These are phyloP conservation scores for Seriola rivoliana DNA, from an alignment of 2,113 vertebrate species.

Conservation along the genomic window DNA sequence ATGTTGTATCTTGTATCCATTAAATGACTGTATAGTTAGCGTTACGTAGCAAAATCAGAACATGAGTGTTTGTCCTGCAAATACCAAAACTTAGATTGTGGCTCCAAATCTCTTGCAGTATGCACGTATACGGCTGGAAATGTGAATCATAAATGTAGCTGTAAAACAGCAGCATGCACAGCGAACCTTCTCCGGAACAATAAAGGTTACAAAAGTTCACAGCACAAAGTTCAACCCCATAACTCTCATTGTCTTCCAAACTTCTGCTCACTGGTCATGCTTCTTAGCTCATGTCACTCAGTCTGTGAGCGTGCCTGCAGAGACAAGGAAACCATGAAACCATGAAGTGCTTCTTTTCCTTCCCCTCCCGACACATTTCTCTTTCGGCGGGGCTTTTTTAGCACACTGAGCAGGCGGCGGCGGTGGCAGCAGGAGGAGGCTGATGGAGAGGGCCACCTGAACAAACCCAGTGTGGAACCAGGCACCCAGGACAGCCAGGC, in stretches of 20 bases:
- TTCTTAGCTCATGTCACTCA: conserved; percentile 60
- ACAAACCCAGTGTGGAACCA: conserved; percentile 77
- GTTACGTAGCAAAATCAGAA: background rate
- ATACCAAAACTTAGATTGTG: background rate
- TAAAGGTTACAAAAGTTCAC: conserved; percentile 43
- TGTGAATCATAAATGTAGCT: background rate
- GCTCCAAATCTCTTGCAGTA: background rate
- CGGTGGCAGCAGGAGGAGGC: conserved; percentile 42
- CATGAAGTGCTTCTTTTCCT: conserved; percentile 66
- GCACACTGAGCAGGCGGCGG: conserved; percentile 56
- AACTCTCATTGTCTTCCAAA: conserved; percentile 54
- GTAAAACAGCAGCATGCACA: background rate
- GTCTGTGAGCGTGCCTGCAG: conserved; percentile 53
- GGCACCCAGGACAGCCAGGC: conserved; percentile 53
- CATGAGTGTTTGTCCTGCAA: background rate
- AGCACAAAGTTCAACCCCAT: conserved; percentile 52
- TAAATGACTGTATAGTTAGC: background rate
- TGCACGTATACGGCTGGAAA: background rate
- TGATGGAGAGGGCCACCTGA: conserved; percentile 82
- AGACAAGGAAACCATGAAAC: conserved; percentile 78
- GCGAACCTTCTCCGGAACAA: conserved; percentile 15
- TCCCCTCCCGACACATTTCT: conserved; percentile 64
- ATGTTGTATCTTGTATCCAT: background rate
- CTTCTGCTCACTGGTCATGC: conserved; percentile 49
- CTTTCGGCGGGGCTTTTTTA: conserved; percentile 50